Conservation (phyloP, 2,113 vertebrate genomes). For the Crotalus tigris region DNA sequence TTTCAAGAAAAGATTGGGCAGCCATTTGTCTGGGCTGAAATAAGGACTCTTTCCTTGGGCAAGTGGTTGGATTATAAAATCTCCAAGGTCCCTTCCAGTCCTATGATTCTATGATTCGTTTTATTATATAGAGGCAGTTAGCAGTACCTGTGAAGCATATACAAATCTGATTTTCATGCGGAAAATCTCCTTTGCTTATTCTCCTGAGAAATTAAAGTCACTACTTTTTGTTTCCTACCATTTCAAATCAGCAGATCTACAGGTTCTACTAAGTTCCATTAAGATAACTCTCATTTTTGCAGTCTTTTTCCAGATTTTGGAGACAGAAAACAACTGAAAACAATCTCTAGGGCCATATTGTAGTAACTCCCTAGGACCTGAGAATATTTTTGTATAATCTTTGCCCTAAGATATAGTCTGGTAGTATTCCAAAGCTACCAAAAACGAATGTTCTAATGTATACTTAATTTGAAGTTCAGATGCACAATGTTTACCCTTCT, state of each 20-base stretch:
- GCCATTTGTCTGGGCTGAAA: too few relatives aligned
- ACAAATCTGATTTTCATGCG: neutral
- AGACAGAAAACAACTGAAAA: neutral
- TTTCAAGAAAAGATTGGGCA: too few relatives aligned
- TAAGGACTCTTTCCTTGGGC: too few relatives aligned
- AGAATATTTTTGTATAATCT: neutral
- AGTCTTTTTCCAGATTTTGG: neutral
- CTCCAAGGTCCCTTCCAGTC: too few relatives aligned
- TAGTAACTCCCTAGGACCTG: neutral
- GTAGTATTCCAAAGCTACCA: neutral
- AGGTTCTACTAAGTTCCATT: neutral
- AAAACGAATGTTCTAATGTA: neutral
- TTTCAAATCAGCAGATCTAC: neutral
- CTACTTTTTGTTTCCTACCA: neutral
- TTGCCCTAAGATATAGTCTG: neutral
- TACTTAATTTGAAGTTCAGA: neutral
- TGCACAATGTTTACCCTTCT: too few relatives aligned
- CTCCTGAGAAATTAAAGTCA: neutral
- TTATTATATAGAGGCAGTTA: neutral
- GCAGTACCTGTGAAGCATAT: neutral
- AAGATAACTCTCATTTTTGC: neutral
- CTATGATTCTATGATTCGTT: neutral
- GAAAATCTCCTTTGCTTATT: neutral
- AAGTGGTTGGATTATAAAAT: too few relatives aligned
- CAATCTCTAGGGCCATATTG: neutral